A percentile compares a stretch with the other conserved stretches of the same genome.
Evolutionary conservation across 2,113 vertebrate genomes (phyloP).

Genomic region (Numida meleagris): DNA sequence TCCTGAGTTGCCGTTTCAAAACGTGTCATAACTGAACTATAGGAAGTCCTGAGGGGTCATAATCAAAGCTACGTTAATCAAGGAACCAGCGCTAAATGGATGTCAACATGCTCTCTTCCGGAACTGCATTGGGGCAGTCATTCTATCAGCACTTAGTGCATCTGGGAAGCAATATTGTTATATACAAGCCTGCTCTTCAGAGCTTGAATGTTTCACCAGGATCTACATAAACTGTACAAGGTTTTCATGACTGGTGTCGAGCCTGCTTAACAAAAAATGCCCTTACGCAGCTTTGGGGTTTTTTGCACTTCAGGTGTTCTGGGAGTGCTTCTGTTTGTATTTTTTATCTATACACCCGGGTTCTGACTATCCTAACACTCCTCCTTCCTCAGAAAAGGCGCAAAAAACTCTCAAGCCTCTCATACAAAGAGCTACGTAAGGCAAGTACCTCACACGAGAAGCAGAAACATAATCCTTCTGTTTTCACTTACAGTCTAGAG

Average conservation of each 20-base stretch:
- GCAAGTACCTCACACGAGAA: background rate
- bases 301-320: background rate
- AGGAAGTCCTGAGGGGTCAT: background rate
- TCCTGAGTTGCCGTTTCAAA: background rate
- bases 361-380: background rate
- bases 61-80: background rate
- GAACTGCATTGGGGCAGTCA: background rate
- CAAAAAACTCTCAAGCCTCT: background rate
- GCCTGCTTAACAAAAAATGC: background rate
- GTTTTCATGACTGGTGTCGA: background rate
- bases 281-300: background rate
- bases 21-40: background rate
- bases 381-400: background rate
- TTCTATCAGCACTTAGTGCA: background rate
- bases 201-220: background rate
- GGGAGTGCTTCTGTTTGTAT: background rate
- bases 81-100: background rate
- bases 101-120: background rate
- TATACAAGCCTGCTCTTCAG: background rate
- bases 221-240: background rate
- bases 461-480: background rate
- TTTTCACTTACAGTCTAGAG: background rate
- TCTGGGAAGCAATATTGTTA: background rate
- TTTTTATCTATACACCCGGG: background rate
- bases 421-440: fast-evolving